A percentile compares a stretch with the other conserved stretches of the same genome.
These are phyloP conservation scores for Drosophila ironensis DNA, from an alignment of 1,140 invertebrate species.

Conservation along the genomic window DNA sequence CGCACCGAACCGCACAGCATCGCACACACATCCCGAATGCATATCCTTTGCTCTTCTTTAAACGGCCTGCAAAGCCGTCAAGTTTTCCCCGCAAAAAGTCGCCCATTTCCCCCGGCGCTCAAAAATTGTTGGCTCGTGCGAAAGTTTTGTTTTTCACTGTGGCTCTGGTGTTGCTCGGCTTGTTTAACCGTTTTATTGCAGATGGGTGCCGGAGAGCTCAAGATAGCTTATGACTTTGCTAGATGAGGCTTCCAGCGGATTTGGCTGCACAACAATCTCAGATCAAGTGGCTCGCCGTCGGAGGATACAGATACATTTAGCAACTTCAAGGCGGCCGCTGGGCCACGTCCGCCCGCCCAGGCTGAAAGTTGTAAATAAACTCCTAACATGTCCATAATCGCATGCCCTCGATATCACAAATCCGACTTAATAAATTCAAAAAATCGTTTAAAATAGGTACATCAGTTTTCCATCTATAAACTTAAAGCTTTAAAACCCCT, in stretches of 20 bases:
- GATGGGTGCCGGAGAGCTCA: constrained; percentile 5
- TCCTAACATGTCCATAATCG: too few species aligned
- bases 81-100: constrained; percentile 12
- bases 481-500: not conserved
- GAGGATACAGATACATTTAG: not conserved
- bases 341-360: not conserved
- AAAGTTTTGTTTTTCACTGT: constrained; percentile 37
- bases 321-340: not conserved
- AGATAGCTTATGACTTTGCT: constrained; percentile 23
- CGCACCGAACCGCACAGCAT: too few species aligned
- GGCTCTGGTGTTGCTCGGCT: not conserved
- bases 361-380: not conserved
- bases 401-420: too few species aligned
- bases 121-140: constrained; percentile 25
- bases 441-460: not conserved
- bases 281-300: constrained; percentile 14
- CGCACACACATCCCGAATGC: constrained; percentile 29
- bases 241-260: constrained; percentile 18
- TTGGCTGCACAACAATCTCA: constrained; percentile 19
- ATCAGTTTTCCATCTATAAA: not conserved
- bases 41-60: constrained; percentile 7
- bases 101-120: not conserved
- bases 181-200: constrained; percentile 35
- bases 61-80: constrained; percentile 57
- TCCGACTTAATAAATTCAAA: not conserved